Conservation (phyloP, 2,888 invertebrate genomes). For the Pammene fasciana region DNA sequence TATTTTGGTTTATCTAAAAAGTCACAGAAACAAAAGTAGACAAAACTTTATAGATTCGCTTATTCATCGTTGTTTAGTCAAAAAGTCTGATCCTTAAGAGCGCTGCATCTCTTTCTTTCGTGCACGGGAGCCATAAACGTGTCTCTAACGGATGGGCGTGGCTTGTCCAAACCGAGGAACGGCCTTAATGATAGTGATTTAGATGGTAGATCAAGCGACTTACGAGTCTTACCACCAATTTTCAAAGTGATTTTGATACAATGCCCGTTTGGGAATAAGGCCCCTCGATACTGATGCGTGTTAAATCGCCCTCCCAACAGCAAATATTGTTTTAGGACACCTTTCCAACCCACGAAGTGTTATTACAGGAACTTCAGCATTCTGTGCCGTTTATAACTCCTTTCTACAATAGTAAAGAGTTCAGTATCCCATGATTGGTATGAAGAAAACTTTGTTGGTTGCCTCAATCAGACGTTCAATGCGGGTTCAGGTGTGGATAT, state of each 20-base stretch:
- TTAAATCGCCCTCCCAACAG: slow-evolving; percentile 18
- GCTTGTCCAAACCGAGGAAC: no score
- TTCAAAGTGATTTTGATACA: background rate
- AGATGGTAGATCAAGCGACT: no score
- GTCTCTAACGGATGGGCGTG: no score
- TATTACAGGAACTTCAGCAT: slow-evolving; percentile 6
- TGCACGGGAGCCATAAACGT: no score
- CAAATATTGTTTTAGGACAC: slow-evolving; percentile 27
- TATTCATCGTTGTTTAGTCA: no score
- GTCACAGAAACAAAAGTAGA: no score
- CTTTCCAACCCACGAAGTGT: slow-evolving; percentile 15
- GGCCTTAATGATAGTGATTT: no score
- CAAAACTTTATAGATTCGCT: no score
- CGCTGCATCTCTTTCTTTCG: no score
- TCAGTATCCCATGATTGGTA: background rate
- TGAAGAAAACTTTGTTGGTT: background rate
- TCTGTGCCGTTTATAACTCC: background rate
- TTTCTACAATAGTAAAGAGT: background rate
- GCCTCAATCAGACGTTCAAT: slow-evolving; percentile 1
- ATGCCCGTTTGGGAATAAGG: background rate
- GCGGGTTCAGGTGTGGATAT: slow-evolving; percentile 12
- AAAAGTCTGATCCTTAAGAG: no score
- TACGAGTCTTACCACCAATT: no score
- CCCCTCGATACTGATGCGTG: background rate
- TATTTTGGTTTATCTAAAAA: no score